A percentile compares a stretch with the other conserved stretches of the same genome.
These are phyloP conservation scores for Sminthurides aquaticus DNA, from an alignment of 2,888 invertebrate genomes.

Conservation along the genomic window DNA sequence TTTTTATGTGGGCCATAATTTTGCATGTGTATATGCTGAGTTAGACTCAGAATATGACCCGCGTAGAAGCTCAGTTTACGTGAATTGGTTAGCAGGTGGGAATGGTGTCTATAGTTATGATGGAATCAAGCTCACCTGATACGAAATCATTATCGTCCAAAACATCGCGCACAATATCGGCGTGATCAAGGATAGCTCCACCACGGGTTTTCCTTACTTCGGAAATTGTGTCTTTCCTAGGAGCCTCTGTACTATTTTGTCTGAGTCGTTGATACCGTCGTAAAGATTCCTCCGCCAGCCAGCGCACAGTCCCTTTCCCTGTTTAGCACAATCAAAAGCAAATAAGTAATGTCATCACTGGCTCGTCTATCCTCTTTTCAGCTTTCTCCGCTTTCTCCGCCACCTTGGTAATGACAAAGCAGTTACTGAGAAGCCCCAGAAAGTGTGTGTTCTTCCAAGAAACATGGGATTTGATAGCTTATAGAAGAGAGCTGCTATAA, in stretches of 20 bases:
- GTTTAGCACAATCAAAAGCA: constrained; percentile 19
- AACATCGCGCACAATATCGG: constrained; percentile 52
- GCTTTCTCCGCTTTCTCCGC: not conserved
- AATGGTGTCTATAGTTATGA: no score
- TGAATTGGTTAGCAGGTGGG: no score
- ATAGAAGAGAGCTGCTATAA: no score
- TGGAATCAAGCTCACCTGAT: constrained; percentile 51
- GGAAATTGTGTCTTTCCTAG: constrained; percentile 45
- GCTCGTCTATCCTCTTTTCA: no score
- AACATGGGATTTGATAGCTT: no score
- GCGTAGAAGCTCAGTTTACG: no score
- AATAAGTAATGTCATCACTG: constrained; percentile 6
- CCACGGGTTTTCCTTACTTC: constrained; percentile 55
- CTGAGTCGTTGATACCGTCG: constrained; percentile 49
- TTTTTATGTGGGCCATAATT: no score
- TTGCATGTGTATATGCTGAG: no score
- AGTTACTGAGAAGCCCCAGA: no score
- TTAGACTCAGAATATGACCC: no score
- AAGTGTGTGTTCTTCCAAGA: no score
- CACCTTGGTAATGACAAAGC: no score
- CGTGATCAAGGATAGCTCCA: constrained; percentile 55
- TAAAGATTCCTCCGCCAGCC: constrained; percentile 53
- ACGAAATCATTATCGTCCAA: constrained; percentile 58
- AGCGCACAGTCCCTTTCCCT: constrained; percentile 49
- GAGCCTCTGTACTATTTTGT: constrained; percentile 41